Evolutionary conservation across 2,797 vertebrate species (phyloP).

Genomic region (Percopsis omiscomaycus): DNA sequence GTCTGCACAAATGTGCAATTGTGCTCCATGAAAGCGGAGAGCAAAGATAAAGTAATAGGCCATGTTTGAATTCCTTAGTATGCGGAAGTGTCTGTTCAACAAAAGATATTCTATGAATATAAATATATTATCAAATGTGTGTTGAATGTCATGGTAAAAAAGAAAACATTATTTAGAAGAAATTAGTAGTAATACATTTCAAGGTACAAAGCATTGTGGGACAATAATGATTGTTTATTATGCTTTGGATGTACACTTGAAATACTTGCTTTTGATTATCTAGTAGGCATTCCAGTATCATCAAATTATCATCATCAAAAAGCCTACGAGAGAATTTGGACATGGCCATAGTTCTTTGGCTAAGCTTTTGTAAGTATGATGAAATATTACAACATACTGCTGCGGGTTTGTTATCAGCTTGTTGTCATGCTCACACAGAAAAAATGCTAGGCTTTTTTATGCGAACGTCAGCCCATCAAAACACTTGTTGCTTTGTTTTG

Average conservation of each 20-base stretch:
- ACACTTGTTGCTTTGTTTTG: conserved; percentile 47
- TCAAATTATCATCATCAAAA: not conserved
- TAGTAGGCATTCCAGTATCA: conserved; percentile 10
- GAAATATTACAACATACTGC: conserved; percentile 34
- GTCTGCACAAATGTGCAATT: conserved; percentile 14
- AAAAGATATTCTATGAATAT: no score
- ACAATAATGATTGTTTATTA: no score
- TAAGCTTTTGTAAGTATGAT: conserved; percentile 12
- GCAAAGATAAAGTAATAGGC: conserved; percentile 24
- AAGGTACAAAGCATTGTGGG: no score
- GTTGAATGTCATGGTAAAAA: no score
- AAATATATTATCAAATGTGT: no score
- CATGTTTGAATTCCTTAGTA: no score
- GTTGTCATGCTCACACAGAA: conserved; percentile 41
- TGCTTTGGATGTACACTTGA: no score
- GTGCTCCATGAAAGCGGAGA: conserved; percentile 10
- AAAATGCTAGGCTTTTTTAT: conserved; percentile 32
- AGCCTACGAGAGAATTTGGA: conserved; percentile 17
- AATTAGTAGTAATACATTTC: no score
- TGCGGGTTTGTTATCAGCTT: conserved; percentile 46
- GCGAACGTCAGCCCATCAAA: conserved; percentile 43
- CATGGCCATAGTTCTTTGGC: no score
- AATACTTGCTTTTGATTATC: conserved; percentile 26
- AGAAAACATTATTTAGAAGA: no score
- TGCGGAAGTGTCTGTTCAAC: no score